Percentiles rank a stretch among this genome's conserved stretches.
phyloP scores from a whole-genome alignment of 2,888 invertebrate species.

The Cabera pusaria region DNA sequence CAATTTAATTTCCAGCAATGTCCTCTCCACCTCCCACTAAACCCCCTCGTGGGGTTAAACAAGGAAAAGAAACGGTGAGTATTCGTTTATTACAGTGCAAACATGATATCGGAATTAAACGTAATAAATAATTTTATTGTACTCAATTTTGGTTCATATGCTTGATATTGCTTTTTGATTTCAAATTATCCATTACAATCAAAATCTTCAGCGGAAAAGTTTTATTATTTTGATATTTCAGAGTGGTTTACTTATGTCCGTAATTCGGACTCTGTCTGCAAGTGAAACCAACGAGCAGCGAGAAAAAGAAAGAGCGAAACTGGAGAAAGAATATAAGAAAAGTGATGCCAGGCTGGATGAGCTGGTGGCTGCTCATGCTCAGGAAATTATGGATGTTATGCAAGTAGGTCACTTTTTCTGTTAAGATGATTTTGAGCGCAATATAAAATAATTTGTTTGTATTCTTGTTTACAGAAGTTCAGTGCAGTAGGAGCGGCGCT shows the following conservation, averaged over 20 bases:
- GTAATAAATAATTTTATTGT: background rate
- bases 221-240: conserved; percentile 46
- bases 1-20: no score
- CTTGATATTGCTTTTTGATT: background rate
- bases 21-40: conserved; percentile 90
- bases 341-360: conserved; percentile 95
- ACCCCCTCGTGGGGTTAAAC: conserved; percentile 93
- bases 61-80: conserved; percentile 92
- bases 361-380: conserved; percentile 93
- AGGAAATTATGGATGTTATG: conserved; percentile 93
- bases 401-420: conserved; percentile 80
- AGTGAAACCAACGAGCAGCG: conserved; percentile 97
- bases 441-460: no score
- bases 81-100: conserved; percentile 13
- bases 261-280: conserved; percentile 96
- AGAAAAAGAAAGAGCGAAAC: conserved; percentile 95
- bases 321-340: conserved; percentile 96
- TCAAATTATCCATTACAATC: no score
- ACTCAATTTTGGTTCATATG: background rate
- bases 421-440: conserved; percentile 3
- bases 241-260: conserved; percentile 96
- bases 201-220: no score
- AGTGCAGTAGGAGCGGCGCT: conserved; percentile 61
- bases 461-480: conserved; percentile 61
- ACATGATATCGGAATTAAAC: conserved; percentile 10